Conservation (phyloP, 2,797 vertebrate species). For the Chaetodon trifasciatus region DNA sequence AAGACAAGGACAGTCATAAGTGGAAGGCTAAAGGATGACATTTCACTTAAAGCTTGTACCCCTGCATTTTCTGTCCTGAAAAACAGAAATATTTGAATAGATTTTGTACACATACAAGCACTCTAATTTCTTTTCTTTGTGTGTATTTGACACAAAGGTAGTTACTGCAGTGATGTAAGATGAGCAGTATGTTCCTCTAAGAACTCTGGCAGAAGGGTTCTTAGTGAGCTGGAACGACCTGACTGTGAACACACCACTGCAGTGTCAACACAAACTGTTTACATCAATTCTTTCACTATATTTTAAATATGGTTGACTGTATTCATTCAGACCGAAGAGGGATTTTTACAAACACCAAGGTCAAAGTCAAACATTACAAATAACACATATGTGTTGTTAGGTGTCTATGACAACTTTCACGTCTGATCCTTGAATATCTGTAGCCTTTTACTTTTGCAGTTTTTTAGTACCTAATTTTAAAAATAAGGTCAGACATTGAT, state of each 20-base stretch:
- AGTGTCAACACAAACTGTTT: not conserved
- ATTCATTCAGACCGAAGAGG: not conserved
- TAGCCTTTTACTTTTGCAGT: not conserved
- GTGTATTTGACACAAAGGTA: not conserved
- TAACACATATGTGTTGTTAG: not conserved
- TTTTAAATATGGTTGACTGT: not conserved
- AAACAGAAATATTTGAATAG: slow-evolving; percentile 4
- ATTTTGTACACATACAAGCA: slow-evolving; percentile 7
- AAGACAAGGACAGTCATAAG: slow-evolving; percentile 22
- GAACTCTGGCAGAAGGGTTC: not conserved
- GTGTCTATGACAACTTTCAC: not conserved
- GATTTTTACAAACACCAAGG: not conserved
- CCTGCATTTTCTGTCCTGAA: slow-evolving; percentile 4
- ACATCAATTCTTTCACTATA: not conserved
- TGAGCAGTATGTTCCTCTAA: not conserved
- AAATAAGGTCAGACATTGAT: not conserved
- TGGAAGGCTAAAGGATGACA: slow-evolving; percentile 3
- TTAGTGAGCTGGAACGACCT: not conserved
- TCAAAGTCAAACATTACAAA: not conserved
- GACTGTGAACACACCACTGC: not conserved
- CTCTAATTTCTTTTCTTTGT: not conserved
- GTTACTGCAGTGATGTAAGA: not conserved
- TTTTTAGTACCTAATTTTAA: not conserved
- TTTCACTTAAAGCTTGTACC: not conserved
- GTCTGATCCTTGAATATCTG: not conserved